A percentile compares a stretch with the other conserved stretches of the same genome.
phyloP scores from a whole-genome alignment of 2,888 invertebrate species.

The Chymomyza fuscimana region DNA sequence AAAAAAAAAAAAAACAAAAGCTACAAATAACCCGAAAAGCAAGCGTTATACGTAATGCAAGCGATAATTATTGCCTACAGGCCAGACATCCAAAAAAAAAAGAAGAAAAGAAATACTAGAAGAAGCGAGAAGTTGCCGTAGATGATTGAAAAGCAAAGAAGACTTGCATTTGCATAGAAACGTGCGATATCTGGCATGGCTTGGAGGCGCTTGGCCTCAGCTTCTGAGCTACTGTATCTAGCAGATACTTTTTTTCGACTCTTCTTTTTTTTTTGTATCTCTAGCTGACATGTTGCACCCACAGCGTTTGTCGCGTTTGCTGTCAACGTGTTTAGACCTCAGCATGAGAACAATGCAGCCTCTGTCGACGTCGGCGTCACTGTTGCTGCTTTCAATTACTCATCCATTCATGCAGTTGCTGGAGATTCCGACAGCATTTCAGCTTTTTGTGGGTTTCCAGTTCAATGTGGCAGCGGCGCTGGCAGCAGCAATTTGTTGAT shows the following conservation, averaged over 20 bases:
- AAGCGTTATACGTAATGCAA: slow-evolving; percentile 69
- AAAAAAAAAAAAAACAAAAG: neutral
- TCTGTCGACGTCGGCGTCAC: neutral
- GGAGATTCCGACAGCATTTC: slow-evolving; percentile 12
- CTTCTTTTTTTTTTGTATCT: slow-evolving; percentile 19
- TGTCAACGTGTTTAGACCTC: slow-evolving; percentile 65
- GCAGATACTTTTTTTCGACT: slow-evolving; percentile 39
- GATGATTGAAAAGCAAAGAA: slow-evolving; percentile 67
- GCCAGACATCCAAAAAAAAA: slow-evolving; percentile 25
- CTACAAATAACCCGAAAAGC: slow-evolving; percentile 38
- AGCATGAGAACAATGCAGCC: slow-evolving; percentile 60
- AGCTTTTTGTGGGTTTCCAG: slow-evolving; percentile 28
- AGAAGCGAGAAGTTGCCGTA: slow-evolving; percentile 41
- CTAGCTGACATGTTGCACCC: slow-evolving; percentile 48
- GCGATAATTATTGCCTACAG: slow-evolving; percentile 71
- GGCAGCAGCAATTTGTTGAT: slow-evolving; percentile 57
- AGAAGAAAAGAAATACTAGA: slow-evolving; percentile 30
- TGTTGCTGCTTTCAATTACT: slow-evolving; percentile 55
- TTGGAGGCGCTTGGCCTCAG: slow-evolving; percentile 18
- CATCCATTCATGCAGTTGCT: slow-evolving; percentile 53
- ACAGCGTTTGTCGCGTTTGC: slow-evolving; percentile 55
- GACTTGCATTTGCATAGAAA: slow-evolving; percentile 65
- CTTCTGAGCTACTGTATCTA: slow-evolving; percentile 38
- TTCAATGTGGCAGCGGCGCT: slow-evolving; percentile 26
- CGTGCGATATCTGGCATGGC: slow-evolving; percentile 65